These are phyloP conservation scores for Tokudaia muenninki DNA, from an alignment of 2,797 vertebrate species.

Conservation along the genomic window DNA sequence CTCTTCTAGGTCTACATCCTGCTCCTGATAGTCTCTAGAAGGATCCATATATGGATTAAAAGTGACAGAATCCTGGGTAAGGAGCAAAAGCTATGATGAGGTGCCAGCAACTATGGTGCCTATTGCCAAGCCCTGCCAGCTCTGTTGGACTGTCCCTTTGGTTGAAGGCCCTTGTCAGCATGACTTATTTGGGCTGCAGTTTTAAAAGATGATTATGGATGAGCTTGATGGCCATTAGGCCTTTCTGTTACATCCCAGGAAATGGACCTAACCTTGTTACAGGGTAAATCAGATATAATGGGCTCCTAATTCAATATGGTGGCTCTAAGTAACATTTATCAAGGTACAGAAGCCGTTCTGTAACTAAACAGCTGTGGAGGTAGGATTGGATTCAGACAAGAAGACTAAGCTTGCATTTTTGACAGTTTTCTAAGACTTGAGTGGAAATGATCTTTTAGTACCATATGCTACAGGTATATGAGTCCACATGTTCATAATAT, in stretches of 20 bases:
- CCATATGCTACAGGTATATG: background rate
- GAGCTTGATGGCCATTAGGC: slow-evolving; percentile 61
- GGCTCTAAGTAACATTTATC: slow-evolving; percentile 74
- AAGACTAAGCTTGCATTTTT: background rate
- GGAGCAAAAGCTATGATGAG: background rate
- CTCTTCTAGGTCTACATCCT: background rate
- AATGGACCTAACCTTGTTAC: slow-evolving; percentile 76
- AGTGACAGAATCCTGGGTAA: background rate
- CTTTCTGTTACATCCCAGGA: slow-evolving; percentile 77
- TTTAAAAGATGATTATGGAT: slow-evolving; percentile 73
- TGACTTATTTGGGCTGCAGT: slow-evolving; percentile 67
- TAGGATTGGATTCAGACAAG: slow-evolving; percentile 27
- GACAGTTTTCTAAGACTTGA: slow-evolving; percentile 52
- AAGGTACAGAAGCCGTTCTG: slow-evolving; percentile 54
- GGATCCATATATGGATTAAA: background rate
- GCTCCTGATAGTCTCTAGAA: slow-evolving; percentile 33
- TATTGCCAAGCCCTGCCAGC: slow-evolving; percentile 54
- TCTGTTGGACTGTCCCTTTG: slow-evolving; percentile 38
- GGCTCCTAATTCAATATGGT: slow-evolving; percentile 75
- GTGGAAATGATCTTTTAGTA: slow-evolving; percentile 38
- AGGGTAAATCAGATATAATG: slow-evolving; percentile 80
- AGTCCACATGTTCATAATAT: background rate
- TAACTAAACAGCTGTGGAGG: slow-evolving; percentile 49
- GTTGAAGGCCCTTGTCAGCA: background rate
- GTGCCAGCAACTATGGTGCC: background rate